These are phyloP conservation scores for Phaethon lepturus DNA, from an alignment of 2,113 vertebrate genomes.

Conservation along the genomic window DNA sequence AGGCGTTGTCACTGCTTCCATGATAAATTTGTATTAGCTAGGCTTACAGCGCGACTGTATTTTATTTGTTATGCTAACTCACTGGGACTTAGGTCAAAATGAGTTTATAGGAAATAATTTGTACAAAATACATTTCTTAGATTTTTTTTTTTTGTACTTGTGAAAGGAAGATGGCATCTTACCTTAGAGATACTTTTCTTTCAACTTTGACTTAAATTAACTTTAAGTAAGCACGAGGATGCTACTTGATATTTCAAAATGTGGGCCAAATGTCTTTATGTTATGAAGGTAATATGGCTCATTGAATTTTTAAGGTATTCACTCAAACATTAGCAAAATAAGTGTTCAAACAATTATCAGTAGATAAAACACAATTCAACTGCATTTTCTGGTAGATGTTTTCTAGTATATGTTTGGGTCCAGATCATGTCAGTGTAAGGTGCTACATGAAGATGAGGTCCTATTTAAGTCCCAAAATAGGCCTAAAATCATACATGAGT, in stretches of 20 bases:
- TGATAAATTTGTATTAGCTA: slow-evolving; percentile 3
- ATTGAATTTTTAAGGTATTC: neutral
- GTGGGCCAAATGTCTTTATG: neutral
- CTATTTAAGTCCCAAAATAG: neutral
- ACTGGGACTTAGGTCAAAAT: neutral
- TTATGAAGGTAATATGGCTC: neutral
- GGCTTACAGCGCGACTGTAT: neutral
- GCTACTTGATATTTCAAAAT: neutral
- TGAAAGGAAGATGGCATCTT: neutral
- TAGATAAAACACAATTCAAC: neutral
- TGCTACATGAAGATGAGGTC: neutral
- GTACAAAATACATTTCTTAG: neutral
- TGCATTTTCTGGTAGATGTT: neutral
- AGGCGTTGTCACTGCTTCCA: neutral
- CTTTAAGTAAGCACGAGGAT: neutral
- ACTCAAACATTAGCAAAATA: neutral
- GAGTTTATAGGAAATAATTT: neutral
- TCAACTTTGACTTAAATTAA: neutral
- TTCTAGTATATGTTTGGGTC: neutral
- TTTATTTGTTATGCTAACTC: neutral
- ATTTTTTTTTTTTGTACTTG: neutral
- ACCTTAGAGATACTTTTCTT: neutral
- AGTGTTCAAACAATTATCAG: neutral
- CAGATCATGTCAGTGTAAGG: neutral
- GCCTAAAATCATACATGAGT: neutral